Base-by-base conservation (phyloP, 30 jellyfish, hydroid and myxozoan genomes). In the Aurelia aurita region DNA sequence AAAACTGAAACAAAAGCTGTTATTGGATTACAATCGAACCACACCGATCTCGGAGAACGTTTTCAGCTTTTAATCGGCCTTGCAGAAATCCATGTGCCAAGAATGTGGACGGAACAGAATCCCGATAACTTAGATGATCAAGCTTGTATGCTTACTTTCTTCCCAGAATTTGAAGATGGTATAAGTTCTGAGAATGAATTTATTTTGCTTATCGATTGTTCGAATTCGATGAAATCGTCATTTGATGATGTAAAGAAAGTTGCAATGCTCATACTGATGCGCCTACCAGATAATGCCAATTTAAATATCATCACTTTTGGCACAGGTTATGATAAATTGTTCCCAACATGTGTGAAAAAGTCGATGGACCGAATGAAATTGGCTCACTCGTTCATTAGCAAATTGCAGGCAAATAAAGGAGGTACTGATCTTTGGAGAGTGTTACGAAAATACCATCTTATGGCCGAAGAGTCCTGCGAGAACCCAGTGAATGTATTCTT, bases 1-100 rank as follows among this genome's bases (percentile, higher is more conserved):
- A 86, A 81, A 83, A 91, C 98, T 2, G 96, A 95, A 25, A 91
- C 98, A 23, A 91, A 91, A 65, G 96, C 98, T 15, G 98, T 91
- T 4, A 64, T 91, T 8, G 74, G 55, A 8, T 43, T 86, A 29
- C 29, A 51, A 23, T 69, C 85, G 45, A 84, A 53, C 43, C 51
- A 20, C 23, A 46, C 69, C 28, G 80, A 62, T 22, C 91, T 91
- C 16, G 92, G 92, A 7, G 95, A 80, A 15, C 80, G 97, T 9
- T 91, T 91, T 74, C 98, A 86, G 54, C 81, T 91, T 0, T 60
- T 85, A 58, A 74, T 91, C 14, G 82, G 79, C 53, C 91, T 91
- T 22, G 95, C 98, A 35, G 98, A 91, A 47, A 91, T 91, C 60
- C 98, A 91, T 29, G 97, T 86, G 27, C 98, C 98, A 31, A 77